A percentile compares a stretch with the other conserved stretches of the same genome.
These are phyloP conservation scores for Lampropteryx suffumata DNA, from an alignment of 2,888 invertebrate genomes.

Conservation along the genomic window DNA sequence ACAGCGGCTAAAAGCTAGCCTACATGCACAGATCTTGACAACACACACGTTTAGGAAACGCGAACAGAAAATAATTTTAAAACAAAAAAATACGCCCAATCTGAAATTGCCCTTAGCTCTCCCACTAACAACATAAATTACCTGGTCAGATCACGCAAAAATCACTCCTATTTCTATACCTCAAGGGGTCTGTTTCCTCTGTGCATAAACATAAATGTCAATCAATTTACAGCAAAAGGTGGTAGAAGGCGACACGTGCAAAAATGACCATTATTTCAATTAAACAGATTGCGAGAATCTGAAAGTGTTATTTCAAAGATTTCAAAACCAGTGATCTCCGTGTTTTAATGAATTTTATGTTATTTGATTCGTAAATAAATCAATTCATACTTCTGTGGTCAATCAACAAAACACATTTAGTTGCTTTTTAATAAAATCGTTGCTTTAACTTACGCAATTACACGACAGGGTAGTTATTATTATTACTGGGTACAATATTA, in stretches of 20 bases:
- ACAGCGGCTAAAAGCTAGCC: too few species aligned
- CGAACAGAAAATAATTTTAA: too few species aligned
- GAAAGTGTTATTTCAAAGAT: neutral
- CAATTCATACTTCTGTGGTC: neutral
- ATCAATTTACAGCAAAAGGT: neutral
- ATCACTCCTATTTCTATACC: constrained; percentile 1
- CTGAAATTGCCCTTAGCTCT: constrained; percentile 19
- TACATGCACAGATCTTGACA: too few species aligned
- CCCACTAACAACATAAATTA: constrained; percentile 47
- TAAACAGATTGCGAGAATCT: neutral
- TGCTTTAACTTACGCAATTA: too few species aligned
- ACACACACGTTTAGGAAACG: too few species aligned
- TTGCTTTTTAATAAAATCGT: too few species aligned
- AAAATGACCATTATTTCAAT: constrained; percentile 4
- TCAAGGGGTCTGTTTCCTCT: neutral
- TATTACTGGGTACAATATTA: too few species aligned
- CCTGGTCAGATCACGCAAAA: constrained; percentile 15
- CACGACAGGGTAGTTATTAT: too few species aligned
- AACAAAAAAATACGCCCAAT: too few species aligned
- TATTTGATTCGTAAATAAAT: constrained; percentile 5
- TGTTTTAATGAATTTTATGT: too few species aligned
- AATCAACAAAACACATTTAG: too few species aligned
- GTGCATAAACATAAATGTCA: neutral
- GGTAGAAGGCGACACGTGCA: neutral
- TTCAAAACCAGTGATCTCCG: too few species aligned